Conservation (phyloP, 2,888 invertebrate species). For the Philopedon plagiatum region DNA sequence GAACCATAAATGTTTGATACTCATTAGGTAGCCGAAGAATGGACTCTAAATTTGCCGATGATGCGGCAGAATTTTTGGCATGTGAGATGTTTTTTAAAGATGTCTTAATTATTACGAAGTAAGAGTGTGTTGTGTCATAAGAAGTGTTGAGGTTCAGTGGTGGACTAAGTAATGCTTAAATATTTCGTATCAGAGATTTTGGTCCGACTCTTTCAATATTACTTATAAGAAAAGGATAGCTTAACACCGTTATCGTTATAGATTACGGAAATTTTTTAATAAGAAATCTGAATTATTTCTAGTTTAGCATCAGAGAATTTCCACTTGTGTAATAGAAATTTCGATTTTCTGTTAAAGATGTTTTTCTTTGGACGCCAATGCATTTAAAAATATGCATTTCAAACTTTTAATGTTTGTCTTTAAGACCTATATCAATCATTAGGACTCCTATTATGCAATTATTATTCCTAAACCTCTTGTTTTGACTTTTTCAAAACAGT, state of each 20-base stretch:
- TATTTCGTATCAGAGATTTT: too few relatives aligned
- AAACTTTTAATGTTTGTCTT: background rate
- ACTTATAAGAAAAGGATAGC: too few relatives aligned
- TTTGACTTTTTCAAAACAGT: conserved; percentile 6
- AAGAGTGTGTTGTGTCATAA: background rate
- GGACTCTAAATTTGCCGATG: conserved; percentile 29
- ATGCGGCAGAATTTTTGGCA: conserved; percentile 15
- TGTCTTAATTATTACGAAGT: conserved; percentile 16
- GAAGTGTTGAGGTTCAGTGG: background rate
- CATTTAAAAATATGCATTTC: background rate
- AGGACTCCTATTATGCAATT: background rate
- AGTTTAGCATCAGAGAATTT: too few relatives aligned
- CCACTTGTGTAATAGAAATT: background rate
- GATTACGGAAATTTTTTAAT: too few relatives aligned
- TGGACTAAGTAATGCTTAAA: too few relatives aligned
- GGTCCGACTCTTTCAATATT: too few relatives aligned
- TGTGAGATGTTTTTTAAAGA: background rate
- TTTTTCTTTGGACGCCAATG: background rate
- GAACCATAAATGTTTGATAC: conserved; percentile 33
- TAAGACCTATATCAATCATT: background rate
- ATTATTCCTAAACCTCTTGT: background rate
- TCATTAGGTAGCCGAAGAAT: conserved; percentile 21
- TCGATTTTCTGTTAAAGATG: background rate
- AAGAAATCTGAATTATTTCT: too few relatives aligned
- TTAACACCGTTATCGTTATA: too few relatives aligned